Conservation (phyloP, 1,140 invertebrate genomes). For the Drosophila guanche region DNA sequence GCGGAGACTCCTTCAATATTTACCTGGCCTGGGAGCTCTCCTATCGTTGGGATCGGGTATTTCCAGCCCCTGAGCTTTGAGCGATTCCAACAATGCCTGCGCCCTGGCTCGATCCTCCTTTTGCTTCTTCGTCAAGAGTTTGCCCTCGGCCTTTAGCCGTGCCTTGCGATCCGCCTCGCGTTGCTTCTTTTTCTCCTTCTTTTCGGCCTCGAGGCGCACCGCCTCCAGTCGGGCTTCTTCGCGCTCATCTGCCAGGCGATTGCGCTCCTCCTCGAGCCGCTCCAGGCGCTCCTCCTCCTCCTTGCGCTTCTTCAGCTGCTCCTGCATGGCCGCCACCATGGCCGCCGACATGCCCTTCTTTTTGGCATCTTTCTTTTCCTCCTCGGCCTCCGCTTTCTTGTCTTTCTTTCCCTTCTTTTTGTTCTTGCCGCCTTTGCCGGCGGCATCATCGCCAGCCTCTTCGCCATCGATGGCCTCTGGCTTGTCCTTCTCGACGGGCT, state of each 20-base stretch:
- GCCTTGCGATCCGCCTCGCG: constrained; percentile 98
- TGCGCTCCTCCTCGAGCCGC: constrained; percentile 92
- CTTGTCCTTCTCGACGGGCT: constrained; percentile 83
- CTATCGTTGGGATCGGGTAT: constrained; percentile 86
- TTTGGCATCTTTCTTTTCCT: constrained; percentile 83
- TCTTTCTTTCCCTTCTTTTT: constrained; percentile 86
- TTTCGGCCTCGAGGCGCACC: constrained; percentile 91
- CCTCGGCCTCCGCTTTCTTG: constrained; percentile 86
- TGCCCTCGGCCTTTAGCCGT: constrained; percentile 96
- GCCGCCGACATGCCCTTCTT: constrained; percentile 90
- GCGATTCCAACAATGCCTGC: constrained; percentile 93
- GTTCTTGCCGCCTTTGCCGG: constrained; percentile 84
- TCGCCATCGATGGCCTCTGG: constrained; percentile 82
- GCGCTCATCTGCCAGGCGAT: constrained; percentile 89
- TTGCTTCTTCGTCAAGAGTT: constrained; percentile 95
- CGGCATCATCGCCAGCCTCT: constrained; percentile 69
- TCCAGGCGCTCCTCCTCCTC: constrained; percentile 93
- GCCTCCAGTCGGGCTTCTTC: constrained; percentile 90
- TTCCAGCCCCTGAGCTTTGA: constrained; percentile 93
- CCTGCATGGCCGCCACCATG: constrained; percentile 93
- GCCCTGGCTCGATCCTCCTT: constrained; percentile 94
- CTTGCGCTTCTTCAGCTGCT: constrained; percentile 92
- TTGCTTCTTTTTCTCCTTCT: constrained; percentile 95
- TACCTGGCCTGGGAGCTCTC: constrained; percentile 87
- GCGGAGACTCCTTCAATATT: not conserved